These are phyloP conservation scores for Rhabdomys pumilio DNA, from an alignment of 2,797 vertebrate genomes.

Conservation along the genomic window DNA sequence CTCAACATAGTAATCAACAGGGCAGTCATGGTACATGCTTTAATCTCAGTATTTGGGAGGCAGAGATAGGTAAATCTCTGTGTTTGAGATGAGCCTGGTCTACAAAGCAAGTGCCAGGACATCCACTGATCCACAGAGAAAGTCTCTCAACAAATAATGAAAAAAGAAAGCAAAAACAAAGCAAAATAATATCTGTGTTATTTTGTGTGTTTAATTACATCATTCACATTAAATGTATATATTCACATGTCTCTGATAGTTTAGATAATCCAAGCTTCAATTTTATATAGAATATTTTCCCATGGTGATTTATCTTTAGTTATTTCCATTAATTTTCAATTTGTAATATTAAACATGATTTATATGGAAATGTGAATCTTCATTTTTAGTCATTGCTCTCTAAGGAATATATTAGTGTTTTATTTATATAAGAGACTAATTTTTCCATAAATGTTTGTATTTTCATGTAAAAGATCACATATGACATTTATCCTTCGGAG, in stretches of 20 bases:
- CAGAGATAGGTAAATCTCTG: neutral
- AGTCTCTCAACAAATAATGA: neutral
- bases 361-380: too few species aligned
- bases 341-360: too few species aligned
- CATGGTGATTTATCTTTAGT: too few species aligned
- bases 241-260: neutral
- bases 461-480: neutral
- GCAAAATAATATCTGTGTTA: neutral
- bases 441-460: neutral
- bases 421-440: neutral
- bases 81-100: neutral
- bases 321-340: neutral
- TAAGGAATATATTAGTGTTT: neutral
- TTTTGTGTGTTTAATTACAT: neutral
- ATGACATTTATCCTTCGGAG: neutral
- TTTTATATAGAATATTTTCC: neutral
- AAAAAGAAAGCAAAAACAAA: neutral
- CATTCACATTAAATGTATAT: neutral
- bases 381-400: too few species aligned
- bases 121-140: neutral
- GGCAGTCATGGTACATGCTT: neutral
- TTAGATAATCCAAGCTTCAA: neutral
- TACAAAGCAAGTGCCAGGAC: neutral
- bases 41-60: neutral
- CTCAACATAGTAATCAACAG: neutral